A percentile compares a stretch with the other conserved stretches of the same genome.
phyloP scores from a whole-genome alignment of 1,140 invertebrate species.

The Drosophila navojoa region DNA sequence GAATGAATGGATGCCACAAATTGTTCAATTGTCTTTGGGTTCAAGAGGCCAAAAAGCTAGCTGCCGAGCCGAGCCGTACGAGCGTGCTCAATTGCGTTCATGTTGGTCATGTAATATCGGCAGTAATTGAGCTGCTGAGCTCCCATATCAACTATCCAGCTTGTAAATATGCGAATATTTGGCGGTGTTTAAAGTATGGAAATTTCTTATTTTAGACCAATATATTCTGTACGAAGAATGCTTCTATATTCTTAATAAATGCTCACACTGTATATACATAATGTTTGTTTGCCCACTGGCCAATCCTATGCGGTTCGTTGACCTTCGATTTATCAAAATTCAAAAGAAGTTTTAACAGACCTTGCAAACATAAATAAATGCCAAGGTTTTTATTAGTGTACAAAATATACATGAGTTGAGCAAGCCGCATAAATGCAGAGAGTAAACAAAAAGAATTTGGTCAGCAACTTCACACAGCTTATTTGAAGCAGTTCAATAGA shows the following conservation, averaged over 20 bases:
- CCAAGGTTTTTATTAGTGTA: slow-evolving; percentile 1
- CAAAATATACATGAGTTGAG: neutral
- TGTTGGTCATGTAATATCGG: slow-evolving; percentile 44
- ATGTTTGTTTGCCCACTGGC: neutral
- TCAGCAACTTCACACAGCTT: slow-evolving; percentile 23
- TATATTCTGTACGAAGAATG: too few relatives aligned
- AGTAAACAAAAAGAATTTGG: slow-evolving; percentile 49
- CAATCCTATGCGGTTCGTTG: slow-evolving; percentile 5
- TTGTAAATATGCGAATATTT: neutral
- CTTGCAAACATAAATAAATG: slow-evolving; percentile 23
- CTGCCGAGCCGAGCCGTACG: slow-evolving; percentile 9
- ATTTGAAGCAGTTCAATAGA: slow-evolving; percentile 45
- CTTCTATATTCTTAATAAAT: too few relatives aligned
- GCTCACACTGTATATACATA: too few relatives aligned
- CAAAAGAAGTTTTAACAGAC: slow-evolving; percentile 16
- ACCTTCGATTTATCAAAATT: slow-evolving; percentile 19
- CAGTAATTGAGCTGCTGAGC: slow-evolving; percentile 30
- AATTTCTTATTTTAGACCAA: neutral
- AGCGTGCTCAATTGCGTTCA: slow-evolving; percentile 65
- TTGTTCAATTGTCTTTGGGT: slow-evolving; percentile 66
- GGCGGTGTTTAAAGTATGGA: neutral
- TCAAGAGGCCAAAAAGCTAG: slow-evolving; percentile 73
- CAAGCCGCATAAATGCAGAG: slow-evolving; percentile 20
- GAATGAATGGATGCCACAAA: slow-evolving; percentile 45
- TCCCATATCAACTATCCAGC: neutral